These are phyloP conservation scores for Drosophila pallidifrons DNA, from an alignment of 1,140 invertebrate genomes.

Conservation along the genomic window DNA sequence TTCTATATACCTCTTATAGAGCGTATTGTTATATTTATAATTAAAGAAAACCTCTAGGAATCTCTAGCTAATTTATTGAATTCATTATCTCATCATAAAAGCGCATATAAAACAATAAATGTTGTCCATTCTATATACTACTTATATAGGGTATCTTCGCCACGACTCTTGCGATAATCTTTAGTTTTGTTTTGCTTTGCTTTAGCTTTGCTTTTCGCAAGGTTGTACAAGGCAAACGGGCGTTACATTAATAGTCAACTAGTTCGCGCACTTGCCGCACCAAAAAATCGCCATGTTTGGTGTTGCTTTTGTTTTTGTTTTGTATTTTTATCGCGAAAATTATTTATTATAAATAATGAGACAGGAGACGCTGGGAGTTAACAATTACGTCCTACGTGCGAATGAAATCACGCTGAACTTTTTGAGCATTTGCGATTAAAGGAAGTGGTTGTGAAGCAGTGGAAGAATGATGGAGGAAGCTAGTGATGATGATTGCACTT, in stretches of 20 bases:
- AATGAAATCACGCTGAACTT: conserved; percentile 67
- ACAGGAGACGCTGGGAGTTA: conserved; percentile 43
- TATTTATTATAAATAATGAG: conserved; percentile 78
- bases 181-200: conserved; percentile 24
- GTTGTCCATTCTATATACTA: too few relatives aligned
- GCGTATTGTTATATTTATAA: too few relatives aligned
- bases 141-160: neutral
- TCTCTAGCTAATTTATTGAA: too few relatives aligned
- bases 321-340: conserved; percentile 40
- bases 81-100: too few relatives aligned
- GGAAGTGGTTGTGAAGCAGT: neutral
- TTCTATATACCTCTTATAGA: too few relatives aligned
- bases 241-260: conserved; percentile 79
- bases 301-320: neutral
- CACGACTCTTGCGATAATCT: neutral
- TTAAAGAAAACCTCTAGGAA: too few relatives aligned
- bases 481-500: neutral
- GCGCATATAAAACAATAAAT: too few relatives aligned
- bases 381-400: conserved; percentile 78
- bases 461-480: neutral
- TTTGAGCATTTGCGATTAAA: conserved; percentile 52
- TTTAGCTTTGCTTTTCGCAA: conserved; percentile 52
- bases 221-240: conserved; percentile 82
- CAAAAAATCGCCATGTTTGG: conserved; percentile 60
- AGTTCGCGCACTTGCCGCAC: conserved; percentile 69